phyloP scores from a whole-genome alignment of 2,888 invertebrate genomes.

The Drosophila rellima region DNA sequence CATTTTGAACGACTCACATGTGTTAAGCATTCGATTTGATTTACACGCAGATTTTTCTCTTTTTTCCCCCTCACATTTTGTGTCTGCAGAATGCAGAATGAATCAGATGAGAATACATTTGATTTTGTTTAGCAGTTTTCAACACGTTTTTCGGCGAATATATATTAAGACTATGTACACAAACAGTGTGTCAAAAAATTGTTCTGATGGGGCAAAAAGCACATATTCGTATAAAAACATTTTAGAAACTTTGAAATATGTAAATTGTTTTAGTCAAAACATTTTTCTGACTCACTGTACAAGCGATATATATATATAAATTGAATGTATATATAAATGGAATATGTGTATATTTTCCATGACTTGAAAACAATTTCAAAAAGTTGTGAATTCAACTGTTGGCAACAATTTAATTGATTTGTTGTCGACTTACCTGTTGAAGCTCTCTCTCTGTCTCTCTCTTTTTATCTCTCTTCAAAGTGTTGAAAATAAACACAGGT shows the following conservation, averaged over 20 bases:
- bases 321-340: neutral
- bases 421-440: slow-evolving; percentile 46
- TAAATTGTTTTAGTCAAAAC: too few relatives aligned
- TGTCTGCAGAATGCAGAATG: slow-evolving; percentile 56
- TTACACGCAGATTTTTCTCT: slow-evolving; percentile 46
- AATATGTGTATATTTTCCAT: slow-evolving; percentile 28
- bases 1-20: slow-evolving; percentile 60
- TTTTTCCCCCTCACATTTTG: slow-evolving; percentile 16
- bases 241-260: too few relatives aligned
- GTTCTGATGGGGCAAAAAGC: neutral
- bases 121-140: slow-evolving; percentile 65
- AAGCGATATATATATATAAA: neutral
- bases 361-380: slow-evolving; percentile 37
- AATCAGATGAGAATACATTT: slow-evolving; percentile 61
- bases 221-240: too few relatives aligned
- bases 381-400: slow-evolving; percentile 23
- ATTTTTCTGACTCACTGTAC: neutral
- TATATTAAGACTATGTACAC: neutral
- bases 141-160: slow-evolving; percentile 54
- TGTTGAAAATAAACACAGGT: slow-evolving; percentile 64
- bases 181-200: neutral
- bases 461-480: slow-evolving; percentile 1
- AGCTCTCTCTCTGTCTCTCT: neutral
- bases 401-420: slow-evolving; percentile 55
- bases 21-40: slow-evolving; percentile 77